phyloP scores from a whole-genome alignment of 2,888 invertebrate species.

The Drosophila multiciliata region DNA sequence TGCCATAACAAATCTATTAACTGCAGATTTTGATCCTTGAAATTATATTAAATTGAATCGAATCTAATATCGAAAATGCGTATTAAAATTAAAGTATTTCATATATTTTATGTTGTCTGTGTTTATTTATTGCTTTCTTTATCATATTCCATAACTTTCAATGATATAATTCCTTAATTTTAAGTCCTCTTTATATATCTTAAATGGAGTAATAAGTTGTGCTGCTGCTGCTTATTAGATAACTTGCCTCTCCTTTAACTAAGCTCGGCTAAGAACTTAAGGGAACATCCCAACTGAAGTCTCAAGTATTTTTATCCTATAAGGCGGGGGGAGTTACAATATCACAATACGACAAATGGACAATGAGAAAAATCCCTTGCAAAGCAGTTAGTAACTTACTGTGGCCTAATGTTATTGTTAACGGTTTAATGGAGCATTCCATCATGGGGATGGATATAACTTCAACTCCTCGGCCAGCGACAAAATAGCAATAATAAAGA shows the following conservation, averaged over 20 bases:
- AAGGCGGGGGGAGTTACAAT: background rate
- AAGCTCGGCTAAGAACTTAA: constrained; percentile 45
- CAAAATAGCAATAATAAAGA: constrained; percentile 76
- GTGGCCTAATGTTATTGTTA: constrained; percentile 72
- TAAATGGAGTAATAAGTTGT: background rate
- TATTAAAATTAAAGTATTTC: background rate
- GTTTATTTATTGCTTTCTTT: background rate
- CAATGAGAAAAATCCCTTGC: constrained; percentile 32
- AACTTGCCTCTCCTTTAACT: constrained; percentile 31
- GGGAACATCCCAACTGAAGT: constrained; percentile 33
- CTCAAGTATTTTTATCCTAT: constrained; percentile 23
- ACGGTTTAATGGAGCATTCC: constrained; percentile 80
- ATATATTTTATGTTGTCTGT: background rate
- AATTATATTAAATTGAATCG: background rate
- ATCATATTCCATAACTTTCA: background rate
- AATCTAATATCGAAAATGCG: background rate
- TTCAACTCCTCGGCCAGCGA: constrained; percentile 33
- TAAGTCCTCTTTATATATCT: background rate
- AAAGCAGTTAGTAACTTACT: constrained; percentile 43
- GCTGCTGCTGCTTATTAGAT: constrained; percentile 28
- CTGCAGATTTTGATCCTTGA: background rate
- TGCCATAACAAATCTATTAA: constrained; percentile 31
- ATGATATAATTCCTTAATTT: background rate
- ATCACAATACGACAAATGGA: constrained; percentile 35
- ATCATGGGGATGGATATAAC: constrained; percentile 58